Evolutionary conservation across 2,113 vertebrate species (phyloP), one percentile per base, ranked within the genome.

Genomic region (Xiphias gladius): DNA sequence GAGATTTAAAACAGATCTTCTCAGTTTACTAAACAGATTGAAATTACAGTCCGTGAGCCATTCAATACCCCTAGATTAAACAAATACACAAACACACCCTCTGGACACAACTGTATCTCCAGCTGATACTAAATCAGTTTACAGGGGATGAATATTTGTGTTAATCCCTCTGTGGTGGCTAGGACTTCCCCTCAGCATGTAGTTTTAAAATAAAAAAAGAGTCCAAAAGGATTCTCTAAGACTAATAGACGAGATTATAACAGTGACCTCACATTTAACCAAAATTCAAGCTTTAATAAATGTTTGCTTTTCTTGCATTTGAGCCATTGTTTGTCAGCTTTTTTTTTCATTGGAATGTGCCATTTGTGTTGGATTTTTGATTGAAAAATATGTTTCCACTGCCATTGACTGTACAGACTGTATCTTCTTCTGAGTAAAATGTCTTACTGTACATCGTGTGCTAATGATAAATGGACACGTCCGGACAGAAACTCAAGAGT

Each of bases 41-140:
- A 61, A 82, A 89, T 76, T 20, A 66, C 30, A 80, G n/a, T 68
- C 62, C 19, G 14, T 39, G 30, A 81, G 54, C 64, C 37, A 81
- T 73, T 52, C 13, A 37, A 50, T 76, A 84, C 13, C 7, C 64
- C 24, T 22, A 63, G 54, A 83, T 83, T 79, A 65, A 80, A 78
- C 32, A 78, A 66, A 81, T 32, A 69, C 43, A 74, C 61, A 72
- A 58, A 35, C 54, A 62, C 46, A 59, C 48, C 69, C 73, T 63
- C 58, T 43, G 73, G 63, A 71, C 30, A 74, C 63, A 79, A 20
- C 50, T 75, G 55, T 19, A 78, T 52, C 57, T 69, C 46, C 24
- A 57, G 19, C 55, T 66, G 67, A 66, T 61, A 48, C 39, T 4
- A 41, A 64, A 28, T 35, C 52, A 10, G 0, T 58, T 74, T 52